These are phyloP conservation scores for Drosophila lowei DNA, from an alignment of 1,140 invertebrate species.

Conservation along the genomic window DNA sequence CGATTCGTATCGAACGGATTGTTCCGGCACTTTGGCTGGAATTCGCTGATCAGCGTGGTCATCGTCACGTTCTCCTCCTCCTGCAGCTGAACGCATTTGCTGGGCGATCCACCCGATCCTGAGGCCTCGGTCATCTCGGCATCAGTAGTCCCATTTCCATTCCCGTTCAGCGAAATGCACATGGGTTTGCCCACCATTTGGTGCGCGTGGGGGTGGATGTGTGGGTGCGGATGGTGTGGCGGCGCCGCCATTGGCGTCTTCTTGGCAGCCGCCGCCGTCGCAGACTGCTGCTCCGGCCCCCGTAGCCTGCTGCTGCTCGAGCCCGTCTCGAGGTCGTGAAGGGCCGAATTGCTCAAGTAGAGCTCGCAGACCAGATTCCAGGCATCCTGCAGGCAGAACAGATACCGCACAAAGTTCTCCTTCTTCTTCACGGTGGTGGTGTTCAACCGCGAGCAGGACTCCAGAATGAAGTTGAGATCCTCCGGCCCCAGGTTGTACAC, in stretches of 20 bases:
- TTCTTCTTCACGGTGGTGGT: constrained; percentile 84
- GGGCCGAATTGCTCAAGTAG: constrained; percentile 84
- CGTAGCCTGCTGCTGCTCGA: constrained; percentile 14
- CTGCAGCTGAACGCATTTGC: constrained; percentile 66
- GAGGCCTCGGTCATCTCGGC: constrained; percentile 35
- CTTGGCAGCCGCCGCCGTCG: constrained; percentile 16
- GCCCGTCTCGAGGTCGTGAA: constrained; percentile 84
- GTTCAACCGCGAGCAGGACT: constrained; percentile 84
- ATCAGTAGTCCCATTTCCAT: constrained; percentile 31
- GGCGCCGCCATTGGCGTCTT: constrained; percentile 31
- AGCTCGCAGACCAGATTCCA: constrained; percentile 85
- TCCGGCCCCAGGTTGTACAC: constrained; percentile 86
- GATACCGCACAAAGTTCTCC: constrained; percentile 85
- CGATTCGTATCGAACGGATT: constrained; percentile 85
- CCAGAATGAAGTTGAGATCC: constrained; percentile 87
- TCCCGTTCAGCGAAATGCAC: constrained; percentile 67
- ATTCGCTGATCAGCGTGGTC: constrained; percentile 83
- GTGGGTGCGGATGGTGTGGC: constrained; percentile 18
- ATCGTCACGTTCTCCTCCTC: constrained; percentile 83
- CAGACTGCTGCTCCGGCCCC: background rate
- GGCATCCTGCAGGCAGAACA: constrained; percentile 85
- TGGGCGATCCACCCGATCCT: constrained; percentile 62
- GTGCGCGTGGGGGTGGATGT: background rate
- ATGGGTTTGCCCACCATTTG: constrained; percentile 53
- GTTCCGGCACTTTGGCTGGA: constrained; percentile 84